These are phyloP conservation scores for Schizaphis graminum DNA, from an alignment of 2,888 invertebrate species.

Conservation along the genomic window DNA sequence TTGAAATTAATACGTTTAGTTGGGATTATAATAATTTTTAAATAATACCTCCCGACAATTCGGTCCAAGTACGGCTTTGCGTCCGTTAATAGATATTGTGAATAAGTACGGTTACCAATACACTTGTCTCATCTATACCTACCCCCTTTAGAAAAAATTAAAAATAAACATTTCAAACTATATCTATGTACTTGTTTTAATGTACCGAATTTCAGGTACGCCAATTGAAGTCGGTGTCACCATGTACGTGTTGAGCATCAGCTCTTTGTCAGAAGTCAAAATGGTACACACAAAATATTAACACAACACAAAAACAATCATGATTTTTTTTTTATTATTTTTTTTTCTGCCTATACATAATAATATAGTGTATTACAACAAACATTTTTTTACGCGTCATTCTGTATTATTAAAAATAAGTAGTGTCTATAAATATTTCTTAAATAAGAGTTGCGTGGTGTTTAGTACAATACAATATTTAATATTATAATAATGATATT, in stretches of 20 bases:
- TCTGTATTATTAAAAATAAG: slow-evolving; percentile 50
- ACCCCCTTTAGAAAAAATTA: not conserved
- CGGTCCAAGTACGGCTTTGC: not conserved
- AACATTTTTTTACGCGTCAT: slow-evolving; percentile 52
- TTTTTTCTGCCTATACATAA: slow-evolving; percentile 34
- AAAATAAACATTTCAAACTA: slow-evolving; percentile 30
- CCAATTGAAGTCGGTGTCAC: slow-evolving; percentile 98
- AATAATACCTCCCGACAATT: not conserved
- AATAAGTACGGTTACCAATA: not conserved
- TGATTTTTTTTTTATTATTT: slow-evolving; percentile 14
- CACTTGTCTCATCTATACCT: not conserved
- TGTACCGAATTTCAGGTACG: slow-evolving; percentile 82
- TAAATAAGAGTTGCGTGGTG: slow-evolving; percentile 46
- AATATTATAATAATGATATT: slow-evolving; percentile 17
- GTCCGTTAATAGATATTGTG: not conserved
- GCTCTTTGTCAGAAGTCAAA: slow-evolving; percentile 98
- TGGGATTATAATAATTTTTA: not conserved
- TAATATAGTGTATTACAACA: slow-evolving; percentile 31
- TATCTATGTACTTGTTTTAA: slow-evolving; percentile 60
- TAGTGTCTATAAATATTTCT: slow-evolving; percentile 45
- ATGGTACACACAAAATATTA: slow-evolving; percentile 81
- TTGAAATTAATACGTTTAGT: not conserved
- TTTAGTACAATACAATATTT: slow-evolving; percentile 15
- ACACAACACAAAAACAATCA: slow-evolving; percentile 58
- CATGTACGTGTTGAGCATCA: slow-evolving; percentile 98